Evolutionary conservation across 92 coral and sea anemone genomes (phyloP), one percentile per base, ranked within the genome.

Genomic region (Epizoanthus stellaris): DNA sequence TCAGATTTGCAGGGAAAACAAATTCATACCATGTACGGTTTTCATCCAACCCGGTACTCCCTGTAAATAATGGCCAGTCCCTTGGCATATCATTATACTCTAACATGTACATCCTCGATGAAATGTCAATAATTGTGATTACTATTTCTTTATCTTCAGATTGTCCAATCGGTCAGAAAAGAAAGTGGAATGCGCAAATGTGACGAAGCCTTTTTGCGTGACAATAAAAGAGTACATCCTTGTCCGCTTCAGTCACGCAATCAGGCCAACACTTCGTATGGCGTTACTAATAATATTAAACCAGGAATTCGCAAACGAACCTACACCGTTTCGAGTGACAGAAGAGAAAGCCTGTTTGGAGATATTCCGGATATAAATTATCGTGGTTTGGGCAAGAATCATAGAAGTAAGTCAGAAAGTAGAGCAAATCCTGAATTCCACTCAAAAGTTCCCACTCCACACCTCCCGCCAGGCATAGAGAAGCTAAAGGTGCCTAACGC

Each of bases 221-320:
- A 57, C 21, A 56, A 36, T 3, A 4, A 20, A 56, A 54, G 65
- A 34, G 68, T 25, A 63, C 23, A 79, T 45, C 58, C 72, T 63
- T 39, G 72, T 7, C 38, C 58, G 45, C 30, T 30, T 19, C 72
- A 79, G 83, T 79, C 72, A 79, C 83, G 45, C 83, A 79, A 62
- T 63, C 71, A 13, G 10, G 13, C 0, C 73, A 68, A 79, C 61
- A 77, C 19, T 3, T 39, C 70, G 52, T 8, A 62, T 42, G 43
- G 7, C 60, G 60, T 79, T 70, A 79, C 60, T 21, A 40, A 14
- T 43, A 45, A 63, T 58, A 25, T 5, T 59, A 19, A 43, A 38
- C 72, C 57, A 20, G 83, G 73, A 62, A 39, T 43, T 66, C 82
- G 92, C 4, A 89, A 89, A 67, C 65, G 89, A 20, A 89, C 92